Base-by-base conservation (phyloP, 1,140 invertebrate genomes). In the Aphis gossypii region DNA sequence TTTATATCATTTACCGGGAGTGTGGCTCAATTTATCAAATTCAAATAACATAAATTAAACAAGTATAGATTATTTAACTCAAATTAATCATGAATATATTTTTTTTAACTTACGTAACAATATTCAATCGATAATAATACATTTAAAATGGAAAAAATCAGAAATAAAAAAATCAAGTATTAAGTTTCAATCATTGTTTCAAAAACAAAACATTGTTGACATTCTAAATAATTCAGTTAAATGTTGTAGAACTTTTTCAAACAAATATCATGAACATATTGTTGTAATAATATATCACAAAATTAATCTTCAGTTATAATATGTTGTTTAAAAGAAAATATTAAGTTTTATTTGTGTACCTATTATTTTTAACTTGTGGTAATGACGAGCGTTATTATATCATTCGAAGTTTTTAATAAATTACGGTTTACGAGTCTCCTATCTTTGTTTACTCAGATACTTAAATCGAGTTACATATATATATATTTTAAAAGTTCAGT, bases 381-480 rank as follows among this genome's bases (percentile, higher is more conserved):
- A 44, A 84, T 41, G 41, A 84, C 38, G 9, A 25, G 83, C 9
- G 23, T 84, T 41, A 11, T 84, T 83, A 83, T 83, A 44, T 84
- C 41, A 44, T 84, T 25, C 23, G 23, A 84, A 84, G 35, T 38
- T 84, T 44, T 25, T 51, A 51, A 51, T 51, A 51, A 51, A 44
- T 84, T 44, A 41, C 38, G 35, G 25, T 25, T 44, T 84, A 84
- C 41, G 7, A 84, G 9, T 84, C 21, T 44, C 35, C 6, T 41
- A 84, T 84, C 41, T 84, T 84, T 84, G 41, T 84, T 84, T 84
- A 30, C 3, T 30, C 83, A 41, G 82, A 41, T 84, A 41, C 82
- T 41, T n/a, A 35, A 76, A n/a, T 76, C 60, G n/a, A 76, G n/a
- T 76, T n/a, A 83, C 76, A 38, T 83, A 83, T 82, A 82, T 82